These are phyloP conservation scores for Propithecus deckenii DNA, from an alignment of 2,797 vertebrate species.

Conservation along the genomic window DNA sequence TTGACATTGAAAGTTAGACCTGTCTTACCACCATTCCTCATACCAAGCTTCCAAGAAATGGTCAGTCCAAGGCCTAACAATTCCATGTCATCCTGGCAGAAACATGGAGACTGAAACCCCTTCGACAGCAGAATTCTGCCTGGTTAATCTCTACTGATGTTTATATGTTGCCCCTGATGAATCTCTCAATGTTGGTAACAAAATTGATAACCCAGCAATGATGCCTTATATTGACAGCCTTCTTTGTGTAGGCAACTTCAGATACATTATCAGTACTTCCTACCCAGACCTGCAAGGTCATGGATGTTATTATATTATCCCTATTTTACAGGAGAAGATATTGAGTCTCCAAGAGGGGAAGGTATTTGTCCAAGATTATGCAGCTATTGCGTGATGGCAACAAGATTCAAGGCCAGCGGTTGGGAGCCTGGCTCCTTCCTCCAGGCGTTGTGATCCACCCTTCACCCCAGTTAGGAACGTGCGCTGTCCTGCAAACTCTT, in stretches of 20 bases:
- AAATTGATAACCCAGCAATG: not conserved
- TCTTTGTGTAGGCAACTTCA: not conserved
- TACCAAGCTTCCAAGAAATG: not conserved
- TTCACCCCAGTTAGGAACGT: not conserved
- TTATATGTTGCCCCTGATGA: not conserved
- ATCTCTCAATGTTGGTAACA: not conserved
- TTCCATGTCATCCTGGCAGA: not conserved
- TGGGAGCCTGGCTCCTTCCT: not conserved
- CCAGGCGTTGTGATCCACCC: not conserved
- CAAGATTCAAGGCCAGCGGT: not conserved
- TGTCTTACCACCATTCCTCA: not conserved
- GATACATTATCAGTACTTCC: not conserved
- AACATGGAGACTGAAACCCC: not conserved
- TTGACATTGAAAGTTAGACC: not conserved
- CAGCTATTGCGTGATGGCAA: not conserved
- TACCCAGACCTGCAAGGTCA: not conserved
- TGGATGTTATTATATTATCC: not conserved
- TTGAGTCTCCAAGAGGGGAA: not conserved
- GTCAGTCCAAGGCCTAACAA: not conserved
- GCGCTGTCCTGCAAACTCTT: not conserved
- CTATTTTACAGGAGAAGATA: conserved; percentile 5
- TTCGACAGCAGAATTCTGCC: not conserved
- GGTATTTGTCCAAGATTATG: not conserved
- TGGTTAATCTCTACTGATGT: not conserved
- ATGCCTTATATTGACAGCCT: not conserved